These are phyloP conservation scores for Lutraria lutraria DNA, from an alignment of 2,888 invertebrate genomes.

Conservation along the genomic window DNA sequence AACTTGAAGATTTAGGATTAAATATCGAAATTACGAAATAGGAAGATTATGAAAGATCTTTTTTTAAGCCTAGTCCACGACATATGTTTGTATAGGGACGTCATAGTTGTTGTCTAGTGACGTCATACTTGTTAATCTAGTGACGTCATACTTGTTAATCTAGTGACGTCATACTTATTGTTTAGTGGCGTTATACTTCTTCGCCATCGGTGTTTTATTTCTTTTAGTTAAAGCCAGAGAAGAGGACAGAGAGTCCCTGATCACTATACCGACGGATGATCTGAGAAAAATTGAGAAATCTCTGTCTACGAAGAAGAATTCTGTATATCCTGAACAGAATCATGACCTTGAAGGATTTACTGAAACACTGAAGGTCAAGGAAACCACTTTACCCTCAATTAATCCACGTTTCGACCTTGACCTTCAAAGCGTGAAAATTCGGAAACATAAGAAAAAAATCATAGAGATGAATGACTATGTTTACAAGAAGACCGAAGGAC, in stretches of 20 bases:
- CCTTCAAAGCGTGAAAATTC: slow-evolving; percentile 19
- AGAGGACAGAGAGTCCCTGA: not conserved
- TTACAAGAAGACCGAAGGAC: not conserved
- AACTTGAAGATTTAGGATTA: too few species aligned
- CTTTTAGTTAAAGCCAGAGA: not conserved
- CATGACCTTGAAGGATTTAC: slow-evolving; percentile 52
- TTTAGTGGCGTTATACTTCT: too few species aligned
- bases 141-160: too few species aligned
- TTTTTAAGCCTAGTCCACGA: too few species aligned
- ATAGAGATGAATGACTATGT: not conserved
- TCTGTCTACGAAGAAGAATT: slow-evolving; percentile 23
- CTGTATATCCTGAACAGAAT: slow-evolving; percentile 34
- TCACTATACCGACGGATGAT: slow-evolving; percentile 59
- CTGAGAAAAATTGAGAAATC: slow-evolving; percentile 55
- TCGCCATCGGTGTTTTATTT: not conserved
- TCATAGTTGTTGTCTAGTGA: too few species aligned
- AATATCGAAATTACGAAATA: too few species aligned
- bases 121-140: too few species aligned
- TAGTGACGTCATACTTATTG: too few species aligned
- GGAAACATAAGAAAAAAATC: not conserved
- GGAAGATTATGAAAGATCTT: too few species aligned
- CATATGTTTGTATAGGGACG: too few species aligned
- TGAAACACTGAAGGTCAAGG: slow-evolving; percentile 51
- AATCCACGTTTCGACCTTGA: slow-evolving; percentile 10
- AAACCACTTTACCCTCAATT: slow-evolving; percentile 41